These are phyloP conservation scores for Achlya flavicornis DNA, from an alignment of 2,888 invertebrate genomes.

Conservation along the genomic window DNA sequence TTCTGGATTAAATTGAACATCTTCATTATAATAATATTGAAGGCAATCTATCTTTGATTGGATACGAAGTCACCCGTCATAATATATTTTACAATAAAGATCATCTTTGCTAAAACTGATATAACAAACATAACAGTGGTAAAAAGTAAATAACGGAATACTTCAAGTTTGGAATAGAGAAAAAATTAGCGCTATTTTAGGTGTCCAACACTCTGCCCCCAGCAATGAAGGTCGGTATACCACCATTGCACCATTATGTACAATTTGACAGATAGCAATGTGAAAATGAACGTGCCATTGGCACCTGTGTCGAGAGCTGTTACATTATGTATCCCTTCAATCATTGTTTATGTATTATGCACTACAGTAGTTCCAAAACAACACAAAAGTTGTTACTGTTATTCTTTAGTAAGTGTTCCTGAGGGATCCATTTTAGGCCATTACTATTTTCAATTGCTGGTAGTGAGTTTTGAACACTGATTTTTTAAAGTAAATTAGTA, in stretches of 20 bases:
- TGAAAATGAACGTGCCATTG: constrained; percentile 28
- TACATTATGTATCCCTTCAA: background rate
- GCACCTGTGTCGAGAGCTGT: background rate
- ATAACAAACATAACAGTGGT: no score
- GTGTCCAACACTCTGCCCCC: background rate
- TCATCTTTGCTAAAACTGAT: no score
- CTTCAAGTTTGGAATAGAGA: no score
- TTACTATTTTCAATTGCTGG: background rate
- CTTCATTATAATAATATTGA: no score
- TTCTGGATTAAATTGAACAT: no score
- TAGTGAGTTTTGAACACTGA: background rate
- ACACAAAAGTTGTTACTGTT: background rate
- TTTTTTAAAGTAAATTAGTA: no score
- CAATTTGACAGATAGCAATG: constrained; percentile 31
- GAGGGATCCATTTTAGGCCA: background rate
- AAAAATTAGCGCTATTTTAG: background rate
- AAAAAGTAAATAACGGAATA: no score
- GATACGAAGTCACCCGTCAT: no score
- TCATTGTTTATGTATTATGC: background rate
- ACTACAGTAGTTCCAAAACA: no score
- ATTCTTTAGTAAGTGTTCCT: background rate
- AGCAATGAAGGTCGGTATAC: constrained; percentile 13
- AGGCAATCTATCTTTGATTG: no score
- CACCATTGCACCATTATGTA: constrained; percentile 17
- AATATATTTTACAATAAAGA: background rate